Evolutionary conservation across 2,113 vertebrate species (phyloP), one percentile per base, ranked within the genome.

Genomic region (Camelus bactrianus): DNA sequence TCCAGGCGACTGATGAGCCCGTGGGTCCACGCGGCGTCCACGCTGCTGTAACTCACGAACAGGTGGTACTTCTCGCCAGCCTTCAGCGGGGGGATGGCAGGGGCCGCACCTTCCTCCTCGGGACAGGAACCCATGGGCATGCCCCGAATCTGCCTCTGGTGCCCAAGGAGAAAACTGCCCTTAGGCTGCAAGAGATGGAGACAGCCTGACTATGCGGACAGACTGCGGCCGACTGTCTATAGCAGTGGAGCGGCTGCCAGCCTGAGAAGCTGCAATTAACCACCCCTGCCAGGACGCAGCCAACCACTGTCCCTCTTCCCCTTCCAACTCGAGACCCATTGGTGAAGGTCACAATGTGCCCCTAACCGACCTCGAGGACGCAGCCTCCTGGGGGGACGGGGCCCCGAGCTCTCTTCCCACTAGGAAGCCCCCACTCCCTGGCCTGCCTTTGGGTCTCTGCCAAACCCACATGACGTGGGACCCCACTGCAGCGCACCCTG

Each of bases 41-140:
- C 62, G 54, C 96, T 97, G 89, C 98, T 98, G 90, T 98, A 98
- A 82, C 98, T 98, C 30, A 98, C 95, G 72, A 98, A 99, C 70
- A 98, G 93, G 60, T 98, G 98, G 96, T 97, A 97, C 79, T 48
- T 60, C 54, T 98, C 98, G 0, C 76, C n/a, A 15, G 87, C 58
- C 30, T 42, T 48, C 69, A 98, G 98, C 0, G 20, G 24, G 75
- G 95, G 93, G 26, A 96, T 26, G 52, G 89, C n/a, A 28, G 0
- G 64, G 22, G 64, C 38, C 9, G 0, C 5, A 0, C 13, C 38
- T 4, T 48, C 79, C 48, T 85, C 58, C 64, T 6, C 6, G 0
- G 22, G 0, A 7, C 28, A 10, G 20, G 80, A 28, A 2, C 24
- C 93, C 93, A 85, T 79, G 20, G 42, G 28, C 1, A 65, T 19